Conservation (phyloP, 2,888 invertebrate genomes). For the Drepanosiphum platanoidis region DNA sequence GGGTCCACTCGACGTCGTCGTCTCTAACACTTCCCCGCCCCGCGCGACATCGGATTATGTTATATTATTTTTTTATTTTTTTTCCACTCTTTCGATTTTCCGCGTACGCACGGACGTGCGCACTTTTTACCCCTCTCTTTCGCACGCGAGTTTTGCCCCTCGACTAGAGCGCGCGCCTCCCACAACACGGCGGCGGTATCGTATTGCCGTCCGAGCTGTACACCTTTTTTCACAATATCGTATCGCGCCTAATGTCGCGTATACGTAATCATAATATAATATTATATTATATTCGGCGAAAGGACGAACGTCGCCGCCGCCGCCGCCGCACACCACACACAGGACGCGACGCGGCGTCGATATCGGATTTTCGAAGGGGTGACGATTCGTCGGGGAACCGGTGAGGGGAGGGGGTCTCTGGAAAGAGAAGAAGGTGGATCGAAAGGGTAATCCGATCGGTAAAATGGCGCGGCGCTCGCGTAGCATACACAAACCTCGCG, state of each 20-base stretch:
- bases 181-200: background rate
- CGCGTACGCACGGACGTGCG: background rate
- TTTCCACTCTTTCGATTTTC: too few species aligned
- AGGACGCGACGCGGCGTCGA: too few species aligned
- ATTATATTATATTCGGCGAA: too few species aligned
- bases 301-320: too few species aligned
- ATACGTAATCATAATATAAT: too few species aligned
- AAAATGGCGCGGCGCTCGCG: constrained; percentile 39
- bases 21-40: background rate
- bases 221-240: background rate
- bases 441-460: constrained; percentile 57
- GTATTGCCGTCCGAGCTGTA: background rate
- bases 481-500: background rate
- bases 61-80: constrained; percentile 33
- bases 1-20: background rate
- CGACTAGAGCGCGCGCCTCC: background rate
- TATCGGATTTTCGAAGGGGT: constrained; percentile 32
- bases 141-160: background rate
- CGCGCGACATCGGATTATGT: constrained; percentile 38
- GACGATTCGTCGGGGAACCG: background rate
- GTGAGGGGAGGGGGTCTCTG: background rate
- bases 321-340: too few species aligned
- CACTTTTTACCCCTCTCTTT: background rate
- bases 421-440: background rate
- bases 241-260: too few species aligned